Evolutionary conservation across 1,140 invertebrate genomes (phyloP).

Genomic region (Drosophila pseudoobscura): DNA sequence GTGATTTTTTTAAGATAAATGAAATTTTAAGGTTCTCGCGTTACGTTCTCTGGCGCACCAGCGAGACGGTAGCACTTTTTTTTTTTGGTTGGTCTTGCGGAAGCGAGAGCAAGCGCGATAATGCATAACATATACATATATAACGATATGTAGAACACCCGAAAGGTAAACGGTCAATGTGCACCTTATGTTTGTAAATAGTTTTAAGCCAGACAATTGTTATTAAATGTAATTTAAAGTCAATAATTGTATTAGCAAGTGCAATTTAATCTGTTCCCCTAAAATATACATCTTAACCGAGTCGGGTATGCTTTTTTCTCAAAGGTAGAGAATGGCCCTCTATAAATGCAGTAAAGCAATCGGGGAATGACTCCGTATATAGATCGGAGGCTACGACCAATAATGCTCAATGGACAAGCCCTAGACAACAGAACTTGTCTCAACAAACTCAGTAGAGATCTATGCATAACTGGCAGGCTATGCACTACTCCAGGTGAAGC

Average conservation of each 20-base stretch:
- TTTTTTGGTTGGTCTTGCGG: conserved; percentile 62
- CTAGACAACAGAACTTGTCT: too few species aligned
- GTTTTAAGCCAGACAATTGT: conserved; percentile 71
- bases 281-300: conserved; percentile 49
- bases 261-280: conserved; percentile 52
- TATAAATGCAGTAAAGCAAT: too few species aligned
- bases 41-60: conserved; percentile 31
- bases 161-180: conserved; percentile 48
- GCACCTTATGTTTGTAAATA: conserved; percentile 76
- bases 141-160: conserved; percentile 36
- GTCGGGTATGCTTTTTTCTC: not conserved
- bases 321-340: too few species aligned
- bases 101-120: conserved; percentile 10
- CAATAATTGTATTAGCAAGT: conserved; percentile 82
- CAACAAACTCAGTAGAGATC: too few species aligned
- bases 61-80: conserved; percentile 29
- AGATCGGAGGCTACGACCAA: too few species aligned
- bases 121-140: not conserved
- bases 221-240: conserved; percentile 81
- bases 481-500: too few species aligned
- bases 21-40: conserved; percentile 69
- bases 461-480: too few species aligned
- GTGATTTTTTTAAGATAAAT: conserved; percentile 78
- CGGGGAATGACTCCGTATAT: too few species aligned
- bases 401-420: too few species aligned